Percentiles rank a stretch among this genome's conserved stretches.
Evolutionary conservation across 2,113 vertebrate genomes (phyloP).

Genomic region (Cryptomyrus ogoouensis): DNA sequence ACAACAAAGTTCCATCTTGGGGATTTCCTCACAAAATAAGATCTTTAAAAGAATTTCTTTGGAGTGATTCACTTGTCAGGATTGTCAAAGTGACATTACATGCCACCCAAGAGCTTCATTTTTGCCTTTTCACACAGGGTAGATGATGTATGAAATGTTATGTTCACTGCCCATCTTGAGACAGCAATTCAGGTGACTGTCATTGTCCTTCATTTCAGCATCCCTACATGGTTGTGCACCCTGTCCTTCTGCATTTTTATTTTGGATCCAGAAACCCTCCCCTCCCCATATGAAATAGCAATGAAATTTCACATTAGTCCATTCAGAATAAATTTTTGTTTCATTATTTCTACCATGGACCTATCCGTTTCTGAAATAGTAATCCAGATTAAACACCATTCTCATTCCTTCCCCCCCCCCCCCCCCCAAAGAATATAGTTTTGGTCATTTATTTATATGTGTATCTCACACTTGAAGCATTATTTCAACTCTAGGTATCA

Average conservation of each 20-base stretch:
- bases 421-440: background rate
- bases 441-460: background rate
- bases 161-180: background rate
- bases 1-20: slow-evolving; percentile 61
- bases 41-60: slow-evolving; percentile 60
- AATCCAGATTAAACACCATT: background rate
- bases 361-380: background rate
- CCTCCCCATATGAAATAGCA: background rate
- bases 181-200: background rate
- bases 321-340: background rate
- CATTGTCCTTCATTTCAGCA: background rate
- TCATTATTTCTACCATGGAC: background rate
- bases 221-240: background rate
- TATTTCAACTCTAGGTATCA: background rate
- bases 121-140: background rate
- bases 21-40: slow-evolving; percentile 59
- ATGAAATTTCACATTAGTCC: background rate
- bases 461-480: background rate
- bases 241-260: background rate
- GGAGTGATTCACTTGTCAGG: slow-evolving; percentile 59
- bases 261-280: background rate
- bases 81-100: slow-evolving; percentile 6
- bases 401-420: background rate
- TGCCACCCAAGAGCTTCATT: background rate
- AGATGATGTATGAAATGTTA: background rate